phyloP scores from a whole-genome alignment of 2,113 vertebrate genomes.

The Zootoca vivipara region DNA sequence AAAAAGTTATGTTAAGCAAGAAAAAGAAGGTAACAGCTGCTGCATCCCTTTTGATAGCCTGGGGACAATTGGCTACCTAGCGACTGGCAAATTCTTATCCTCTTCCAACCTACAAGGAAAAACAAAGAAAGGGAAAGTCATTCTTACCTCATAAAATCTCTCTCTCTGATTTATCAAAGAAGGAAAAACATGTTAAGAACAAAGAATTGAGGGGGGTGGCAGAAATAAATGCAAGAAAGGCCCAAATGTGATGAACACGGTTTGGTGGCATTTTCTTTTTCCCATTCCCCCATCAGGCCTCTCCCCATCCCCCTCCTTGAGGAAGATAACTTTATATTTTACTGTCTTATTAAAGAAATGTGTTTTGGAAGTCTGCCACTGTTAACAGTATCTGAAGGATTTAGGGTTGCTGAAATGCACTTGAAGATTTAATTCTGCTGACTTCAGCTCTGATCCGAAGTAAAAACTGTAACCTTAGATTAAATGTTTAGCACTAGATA shows the following conservation, averaged over 20 bases:
- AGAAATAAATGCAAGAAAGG: constrained; percentile 60
- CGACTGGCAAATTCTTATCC: constrained; percentile 70
- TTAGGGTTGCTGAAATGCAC: constrained; percentile 80
- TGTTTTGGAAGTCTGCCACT: constrained; percentile 81
- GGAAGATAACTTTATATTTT: constrained; percentile 82
- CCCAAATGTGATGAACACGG: constrained; percentile 55
- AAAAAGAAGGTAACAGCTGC: constrained; percentile 76
- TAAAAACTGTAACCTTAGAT: constrained; percentile 82
- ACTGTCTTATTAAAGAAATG: constrained; percentile 84
- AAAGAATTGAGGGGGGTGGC: constrained; percentile 62
- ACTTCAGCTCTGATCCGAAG: constrained; percentile 81
- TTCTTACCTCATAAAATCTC: constrained; percentile 48
- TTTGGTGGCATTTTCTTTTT: constrained; percentile 65
- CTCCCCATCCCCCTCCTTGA: constrained; percentile 58
- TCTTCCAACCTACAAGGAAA: constrained; percentile 65
- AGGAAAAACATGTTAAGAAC: constrained; percentile 59
- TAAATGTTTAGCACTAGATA: constrained; percentile 84
- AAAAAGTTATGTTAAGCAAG: constrained; percentile 77
- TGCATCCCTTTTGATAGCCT: constrained; percentile 72
- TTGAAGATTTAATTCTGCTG: constrained; percentile 85
- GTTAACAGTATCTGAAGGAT: constrained; percentile 85
- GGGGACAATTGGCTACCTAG: constrained; percentile 66
- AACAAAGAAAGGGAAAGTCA: constrained; percentile 45
- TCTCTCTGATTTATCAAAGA: constrained; percentile 59
- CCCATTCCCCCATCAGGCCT: constrained; percentile 30